A percentile compares a stretch with the other conserved stretches of the same genome.
phyloP scores from a whole-genome alignment of 53 echinoderm and acorn worm genomes.

The Holothuria leucospilota region DNA sequence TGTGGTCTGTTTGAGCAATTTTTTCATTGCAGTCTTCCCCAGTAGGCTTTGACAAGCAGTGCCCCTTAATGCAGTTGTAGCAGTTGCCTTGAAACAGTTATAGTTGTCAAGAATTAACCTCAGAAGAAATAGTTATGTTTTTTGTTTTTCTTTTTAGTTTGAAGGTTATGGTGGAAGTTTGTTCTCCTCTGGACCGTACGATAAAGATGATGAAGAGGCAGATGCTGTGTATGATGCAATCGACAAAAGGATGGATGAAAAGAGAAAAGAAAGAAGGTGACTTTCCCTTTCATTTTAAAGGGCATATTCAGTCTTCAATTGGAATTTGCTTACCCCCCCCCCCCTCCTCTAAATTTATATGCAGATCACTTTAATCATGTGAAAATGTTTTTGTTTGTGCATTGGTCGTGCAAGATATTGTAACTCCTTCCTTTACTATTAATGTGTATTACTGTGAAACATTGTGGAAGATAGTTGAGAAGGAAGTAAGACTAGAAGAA shows the following conservation, averaged over 20 bases:
- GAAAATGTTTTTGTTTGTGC: not conserved
- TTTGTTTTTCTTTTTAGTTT: conserved; percentile 54
- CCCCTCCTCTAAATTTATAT: not conserved
- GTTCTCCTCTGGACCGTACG: conserved; percentile 90
- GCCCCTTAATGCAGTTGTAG: no score
- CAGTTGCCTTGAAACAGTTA: no score
- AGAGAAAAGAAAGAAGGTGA: conserved; percentile 93
- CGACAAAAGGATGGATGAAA: conserved; percentile 98
- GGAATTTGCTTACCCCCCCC: not conserved
- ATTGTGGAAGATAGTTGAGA: no score
- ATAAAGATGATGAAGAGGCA: conserved; percentile 94
- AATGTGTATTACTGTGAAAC: no score
- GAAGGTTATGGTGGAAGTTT: conserved; percentile 87
- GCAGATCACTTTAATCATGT: not conserved
- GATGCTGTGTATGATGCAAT: conserved; percentile 97
- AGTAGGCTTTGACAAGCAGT: no score
- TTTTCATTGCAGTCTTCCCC: no score
- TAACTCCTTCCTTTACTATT: no score
- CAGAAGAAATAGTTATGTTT: not conserved
- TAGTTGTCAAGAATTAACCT: no score
- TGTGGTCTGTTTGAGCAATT: no score
- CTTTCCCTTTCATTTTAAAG: not conserved
- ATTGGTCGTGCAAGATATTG: no score
- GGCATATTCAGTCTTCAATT: not conserved
- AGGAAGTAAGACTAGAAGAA: no score